These are phyloP conservation scores for Tricholaema leucomelas DNA, from an alignment of 2,113 vertebrate genomes.

Conservation along the genomic window DNA sequence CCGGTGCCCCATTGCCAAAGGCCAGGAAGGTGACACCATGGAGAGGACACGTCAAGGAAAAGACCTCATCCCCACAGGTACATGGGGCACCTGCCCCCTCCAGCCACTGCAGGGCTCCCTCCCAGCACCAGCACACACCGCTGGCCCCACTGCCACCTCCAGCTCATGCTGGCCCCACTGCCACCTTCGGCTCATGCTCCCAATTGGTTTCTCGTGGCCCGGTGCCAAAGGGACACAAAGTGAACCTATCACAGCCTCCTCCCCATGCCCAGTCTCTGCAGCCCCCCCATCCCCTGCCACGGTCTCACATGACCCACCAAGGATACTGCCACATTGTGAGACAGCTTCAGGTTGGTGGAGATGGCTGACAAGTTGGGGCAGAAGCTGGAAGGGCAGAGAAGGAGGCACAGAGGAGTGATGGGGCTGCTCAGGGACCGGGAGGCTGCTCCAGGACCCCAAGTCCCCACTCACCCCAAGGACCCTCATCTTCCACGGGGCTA, in stretches of 20 bases:
- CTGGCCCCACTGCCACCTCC: neutral
- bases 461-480: neutral
- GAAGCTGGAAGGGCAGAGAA: constrained; percentile 78
- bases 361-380: constrained; percentile 96
- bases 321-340: constrained; percentile 98
- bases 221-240: accelerated
- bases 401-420: neutral
- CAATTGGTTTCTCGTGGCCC: accelerated
- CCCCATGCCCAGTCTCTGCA: neutral
- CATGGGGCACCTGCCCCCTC: accelerated
- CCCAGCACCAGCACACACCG: accelerated
- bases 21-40: constrained; percentile 98
- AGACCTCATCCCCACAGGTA: accelerated
- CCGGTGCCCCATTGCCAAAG: constrained; percentile 93
- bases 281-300: accelerated
- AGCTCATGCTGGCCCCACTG: accelerated
- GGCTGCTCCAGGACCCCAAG: neutral
- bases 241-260: neutral
- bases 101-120: neutral
- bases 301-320: constrained; percentile 32
- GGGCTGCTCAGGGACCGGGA: accelerated
- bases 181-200: accelerated
- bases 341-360: constrained; percentile 84
- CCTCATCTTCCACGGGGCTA: neutral
- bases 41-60: constrained; percentile 76